Base-by-base conservation (phyloP, 1,140 invertebrate genomes). In the Orius insidiosus region DNA sequence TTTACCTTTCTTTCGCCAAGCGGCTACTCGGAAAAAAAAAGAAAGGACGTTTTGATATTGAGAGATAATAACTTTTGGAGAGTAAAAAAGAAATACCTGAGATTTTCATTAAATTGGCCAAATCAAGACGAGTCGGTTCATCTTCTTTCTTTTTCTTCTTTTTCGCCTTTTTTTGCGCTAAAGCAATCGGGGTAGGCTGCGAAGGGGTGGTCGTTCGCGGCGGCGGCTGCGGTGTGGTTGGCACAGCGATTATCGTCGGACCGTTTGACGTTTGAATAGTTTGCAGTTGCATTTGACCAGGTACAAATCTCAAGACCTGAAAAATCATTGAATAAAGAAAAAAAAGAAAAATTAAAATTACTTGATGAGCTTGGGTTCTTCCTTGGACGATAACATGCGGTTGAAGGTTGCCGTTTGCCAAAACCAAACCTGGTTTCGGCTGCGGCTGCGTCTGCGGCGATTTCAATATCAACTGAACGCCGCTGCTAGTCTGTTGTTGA, bases 51-150 rank as follows among this genome's bases (percentile, higher is more conserved):
- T 11, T 7, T 7, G 16, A 15, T 40, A 15, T 15, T 11, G 35
- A 36, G n/a, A 36, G 35, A 36, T 36, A 36, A 36, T 15, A 15
- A 15, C 35, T 13, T 15, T 13, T 3, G 5, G 5, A 36, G 35
- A 36, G 35, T 3, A 43, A 47, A 34, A 37, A 1, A 37, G 8
- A 37, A 43, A 19, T 65, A 49, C 68, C 68, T 2, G 68, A 69
- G 46, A 71, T 64, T 53, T 70, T 70, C 59, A 71, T 71, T 13
- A 71, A 65, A 55, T 65, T 70, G 24, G 67, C 68, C 41, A 71
- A 58, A 54, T 71, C 69, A 13, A 71, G 51, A 45, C 65, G 63
- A 3, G 41, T 18, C 3, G 63, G 63, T 38, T 63, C 60, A 44
- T 70, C 69, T 5, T 70, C 67, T 14, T 69, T 65, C 54, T 69